phyloP scores from a whole-genome alignment of 1,140 invertebrate species.

The Muscidifurax raptorellus region DNA sequence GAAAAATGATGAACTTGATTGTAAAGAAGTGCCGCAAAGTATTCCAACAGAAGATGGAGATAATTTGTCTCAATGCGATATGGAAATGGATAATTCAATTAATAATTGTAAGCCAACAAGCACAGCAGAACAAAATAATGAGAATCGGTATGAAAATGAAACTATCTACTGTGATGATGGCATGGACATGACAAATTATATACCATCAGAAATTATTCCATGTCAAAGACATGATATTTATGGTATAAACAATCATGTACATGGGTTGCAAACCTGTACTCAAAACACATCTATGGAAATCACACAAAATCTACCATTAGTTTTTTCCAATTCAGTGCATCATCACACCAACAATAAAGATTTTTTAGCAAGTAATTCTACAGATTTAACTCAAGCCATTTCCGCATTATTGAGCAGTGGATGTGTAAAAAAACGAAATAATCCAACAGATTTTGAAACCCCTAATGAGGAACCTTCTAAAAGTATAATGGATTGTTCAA shows the following conservation, averaged over 20 bases:
- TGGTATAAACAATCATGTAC: constrained; percentile 9
- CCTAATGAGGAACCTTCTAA: neutral
- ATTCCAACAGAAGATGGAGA: neutral
- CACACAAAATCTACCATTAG: constrained; percentile 33
- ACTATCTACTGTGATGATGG: constrained; percentile 47
- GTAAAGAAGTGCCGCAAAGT: constrained; percentile 16
- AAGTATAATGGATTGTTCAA: neutral
- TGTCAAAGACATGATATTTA: neutral
- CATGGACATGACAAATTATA: constrained; percentile 40
- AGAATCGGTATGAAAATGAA: neutral
- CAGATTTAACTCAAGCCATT: constrained; percentile 16
- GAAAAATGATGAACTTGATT: constrained; percentile 35
- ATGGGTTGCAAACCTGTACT: constrained; percentile 13
- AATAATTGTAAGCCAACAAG: neutral
- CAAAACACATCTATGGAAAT: constrained; percentile 45
- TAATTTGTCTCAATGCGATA: constrained; percentile 13
- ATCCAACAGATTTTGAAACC: neutral
- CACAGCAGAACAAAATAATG: neutral
- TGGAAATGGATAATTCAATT: constrained; percentile 14
- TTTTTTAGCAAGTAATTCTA: neutral
- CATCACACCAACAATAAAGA: neutral
- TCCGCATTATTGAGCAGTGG: constrained; percentile 15
- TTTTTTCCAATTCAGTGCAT: neutral
- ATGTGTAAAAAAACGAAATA: neutral
- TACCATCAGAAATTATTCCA: constrained; percentile 10